Evolutionary conservation across 2,888 invertebrate species (phyloP), one percentile per base, ranked within the genome.

Genomic region (Ophion slaviceki): DNA sequence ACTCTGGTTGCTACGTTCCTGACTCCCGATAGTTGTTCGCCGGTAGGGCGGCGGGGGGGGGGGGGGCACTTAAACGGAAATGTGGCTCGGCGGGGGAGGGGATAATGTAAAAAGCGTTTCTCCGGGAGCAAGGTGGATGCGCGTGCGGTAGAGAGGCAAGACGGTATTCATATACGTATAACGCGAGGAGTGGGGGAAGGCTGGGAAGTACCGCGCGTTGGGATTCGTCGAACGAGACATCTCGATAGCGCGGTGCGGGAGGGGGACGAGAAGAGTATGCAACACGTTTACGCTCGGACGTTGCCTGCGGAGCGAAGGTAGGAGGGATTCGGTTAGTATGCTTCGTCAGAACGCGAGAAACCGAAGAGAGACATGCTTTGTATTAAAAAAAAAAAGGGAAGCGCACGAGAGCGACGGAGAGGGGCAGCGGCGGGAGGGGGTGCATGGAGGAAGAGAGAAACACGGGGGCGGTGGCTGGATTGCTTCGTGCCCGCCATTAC

Each of bases 401-500:
- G 88, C 85, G 88, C 84, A 88, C 88, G 89, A 87, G 89, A 91
- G 90, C 91, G 91, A 91, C 76, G 66, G 84, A 68, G 85, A 86
- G 86, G 67, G 84, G 61, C 45, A 64, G 40, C 14, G 47, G 32
- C 6, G 45, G 24, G 47, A 59, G 77, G 61, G 84, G 53, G 82
- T 71, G 82, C 80, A 87, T 84, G 87, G 85, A 87, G 88, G 85
- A 87, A 85, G 88, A 88, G 85, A 86, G 89, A 88, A 90, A 88
- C 89, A 92, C 91, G 93, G 92, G 92, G 95, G 93, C 95, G 95
- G 89, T 95, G 91, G 92, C 93, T 89, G 91, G 95, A 95, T 74
- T 96, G 28, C 96, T 67, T 95, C 95, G 82, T 94, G 95, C 88
- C 90, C 95, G 96, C 88, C 95, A 95, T 89, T 96, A 96, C 86